Evolutionary conservation across 2,113 vertebrate genomes (phyloP), one percentile per base, ranked within the genome.

Genomic region (Burhinus bistriatus): DNA sequence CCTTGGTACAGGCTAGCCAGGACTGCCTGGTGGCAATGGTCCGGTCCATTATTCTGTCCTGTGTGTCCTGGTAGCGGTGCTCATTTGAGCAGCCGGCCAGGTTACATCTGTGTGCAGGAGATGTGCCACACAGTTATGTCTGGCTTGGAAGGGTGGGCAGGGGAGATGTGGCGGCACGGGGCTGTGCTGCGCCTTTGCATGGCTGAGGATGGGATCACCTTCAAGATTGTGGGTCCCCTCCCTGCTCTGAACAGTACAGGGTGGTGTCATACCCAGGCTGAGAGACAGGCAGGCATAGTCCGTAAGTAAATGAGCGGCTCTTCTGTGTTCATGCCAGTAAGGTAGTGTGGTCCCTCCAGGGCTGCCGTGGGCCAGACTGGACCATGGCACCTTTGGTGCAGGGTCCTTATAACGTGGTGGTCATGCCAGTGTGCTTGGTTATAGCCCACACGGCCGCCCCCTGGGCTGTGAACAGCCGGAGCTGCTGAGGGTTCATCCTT

Each of bases 141-240:
- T 59, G 6, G 3, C 55, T 69, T 64, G 38, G 59, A 52, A 64
- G 68, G 54, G 34, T 3, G 6, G 65, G 45, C 82, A 85, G 58
- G 45, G 71, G 42, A 38, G 21, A 11, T 25, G 45, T 3, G 15
- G 23, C 2, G 9, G 49, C 47, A 26, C 11, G 2, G 73, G 72
- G 42, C 54, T 52, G 44, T 20, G 20, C 54, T 64, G 49, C 1
- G 10, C 34, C 62, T 69, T 69, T 0, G 0, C 12, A 11, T 0
- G 1, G 49, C 77, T 14, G 25, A 65, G 42, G 40, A 27, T 8
- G 11, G 42, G 10, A 34, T 81, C 30, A 11, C 36, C 30, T 25
- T 34, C 30, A 25, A 57, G 51, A 23, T 1, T 25, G 59, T 22
- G 30, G 23, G 42, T 65, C 58, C n/a, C 25, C n/a, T 38, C 58